Evolutionary conservation across 2,113 vertebrate genomes (phyloP), one percentile per base, ranked within the genome.

Genomic region (Trochalopteron elliotii): DNA sequence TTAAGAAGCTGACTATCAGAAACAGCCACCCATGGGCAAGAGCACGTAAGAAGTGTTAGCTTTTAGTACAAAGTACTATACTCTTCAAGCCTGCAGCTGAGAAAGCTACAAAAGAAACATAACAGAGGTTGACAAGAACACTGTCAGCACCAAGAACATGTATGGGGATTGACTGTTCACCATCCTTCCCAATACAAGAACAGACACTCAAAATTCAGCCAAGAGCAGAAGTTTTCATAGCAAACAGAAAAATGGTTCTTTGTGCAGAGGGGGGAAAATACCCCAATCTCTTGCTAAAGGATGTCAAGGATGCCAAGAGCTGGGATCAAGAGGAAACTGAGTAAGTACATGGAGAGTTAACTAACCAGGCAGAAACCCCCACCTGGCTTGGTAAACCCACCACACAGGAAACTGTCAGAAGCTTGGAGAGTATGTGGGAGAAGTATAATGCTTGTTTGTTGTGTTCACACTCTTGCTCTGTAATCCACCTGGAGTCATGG

Each of bases 191-290:
- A 18, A 16, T 12, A 24, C 31, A 77, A 52, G 50, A 49, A 67
- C 1, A 85, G 35, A 45, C 0, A 49, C 45, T 64, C 28, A 74
- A 79, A 80, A 89, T 9, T 27, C 50, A 89, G 39, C 42, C 63
- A 69, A 53, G 39, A 53, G 68, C 45, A 49, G 37, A n/a, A 75
- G 16, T 37, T 53, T 77, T 57, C 80, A 70, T 12, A 85, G 67
- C 8, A 65, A 84, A 75, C 11, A 60, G 35, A 49, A 11, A 68
- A 60, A 50, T 3, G 0, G 56, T 39, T 84, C 49, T 75, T 50
- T 8, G 3, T 22, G 22, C 12, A 30, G 30, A 45, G 2, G 2
- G 1, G 5, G 3, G 22, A 13, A 5, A 28, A 42, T n/a, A 40
- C 9, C 12, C 19, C 19, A 55, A 27, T 21, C 18, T 63, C 39